A percentile compares a stretch with the other conserved stretches of the same genome.
phyloP scores from a whole-genome alignment of 2,888 invertebrate genomes.

The Campoletis raptor region DNA sequence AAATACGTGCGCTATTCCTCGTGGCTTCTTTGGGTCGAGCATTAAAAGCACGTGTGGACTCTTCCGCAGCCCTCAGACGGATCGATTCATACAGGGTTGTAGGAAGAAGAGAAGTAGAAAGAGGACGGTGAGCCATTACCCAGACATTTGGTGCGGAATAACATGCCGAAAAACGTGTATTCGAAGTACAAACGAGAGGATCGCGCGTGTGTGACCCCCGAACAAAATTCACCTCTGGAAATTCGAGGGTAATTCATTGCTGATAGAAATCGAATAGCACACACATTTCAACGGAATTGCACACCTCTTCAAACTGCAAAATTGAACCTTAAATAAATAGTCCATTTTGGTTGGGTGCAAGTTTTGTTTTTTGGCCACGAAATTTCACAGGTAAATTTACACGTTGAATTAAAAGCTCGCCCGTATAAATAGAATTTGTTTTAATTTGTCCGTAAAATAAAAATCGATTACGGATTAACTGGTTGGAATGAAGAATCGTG shows the following conservation, averaged over 20 bases:
- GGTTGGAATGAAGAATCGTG: not conserved
- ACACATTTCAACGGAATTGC: not conserved
- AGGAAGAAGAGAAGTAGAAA: slow-evolving; percentile 13
- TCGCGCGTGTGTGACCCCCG: slow-evolving; percentile 5
- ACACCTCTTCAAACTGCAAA: not conserved
- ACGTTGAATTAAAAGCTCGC: not conserved
- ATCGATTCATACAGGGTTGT: slow-evolving; percentile 27
- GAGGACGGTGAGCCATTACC: slow-evolving; percentile 25
- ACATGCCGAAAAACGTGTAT: slow-evolving; percentile 16
- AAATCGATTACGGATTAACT: not conserved
- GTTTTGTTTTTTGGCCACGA: not conserved
- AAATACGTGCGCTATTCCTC: slow-evolving; percentile 38
- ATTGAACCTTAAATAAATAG: slow-evolving; percentile 5
- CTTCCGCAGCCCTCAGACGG: not conserved
- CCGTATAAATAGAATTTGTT: slow-evolving; percentile 14
- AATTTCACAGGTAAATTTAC: not conserved
- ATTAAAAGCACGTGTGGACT: slow-evolving; percentile 52
- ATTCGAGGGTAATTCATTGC: slow-evolving; percentile 9
- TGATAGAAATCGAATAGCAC: slow-evolving; percentile 18
- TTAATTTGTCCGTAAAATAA: not conserved
- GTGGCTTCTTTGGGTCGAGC: slow-evolving; percentile 22
- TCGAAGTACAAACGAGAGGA: slow-evolving; percentile 8
- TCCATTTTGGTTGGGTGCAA: not conserved
- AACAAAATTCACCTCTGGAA: slow-evolving; percentile 1
- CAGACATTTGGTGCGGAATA: slow-evolving; percentile 43